A percentile compares a stretch with the other conserved stretches of the same genome.
phyloP scores from a whole-genome alignment of 2,888 invertebrate genomes.

The Nasonia oneida region DNA sequence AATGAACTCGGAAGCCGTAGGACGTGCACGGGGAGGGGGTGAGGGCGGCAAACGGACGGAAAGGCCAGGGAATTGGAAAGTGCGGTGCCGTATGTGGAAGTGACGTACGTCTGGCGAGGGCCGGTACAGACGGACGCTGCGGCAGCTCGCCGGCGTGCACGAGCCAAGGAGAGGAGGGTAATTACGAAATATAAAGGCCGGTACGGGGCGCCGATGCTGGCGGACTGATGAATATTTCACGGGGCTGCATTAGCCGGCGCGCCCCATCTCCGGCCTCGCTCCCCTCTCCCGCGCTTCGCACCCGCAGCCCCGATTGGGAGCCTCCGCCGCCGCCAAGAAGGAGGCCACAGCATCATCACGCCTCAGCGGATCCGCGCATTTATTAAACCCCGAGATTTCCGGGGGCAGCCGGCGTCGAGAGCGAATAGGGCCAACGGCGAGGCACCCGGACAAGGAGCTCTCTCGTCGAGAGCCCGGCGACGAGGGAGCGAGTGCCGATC shows the following conservation, averaged over 20 bases:
- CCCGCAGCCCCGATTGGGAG: no score
- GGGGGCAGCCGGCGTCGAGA: slow-evolving; percentile 27
- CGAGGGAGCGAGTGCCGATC: background rate
- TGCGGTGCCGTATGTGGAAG: slow-evolving; percentile 5
- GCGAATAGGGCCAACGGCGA: slow-evolving; percentile 66
- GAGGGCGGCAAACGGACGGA: background rate
- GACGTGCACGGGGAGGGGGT: background rate
- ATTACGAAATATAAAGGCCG: slow-evolving; percentile 78
- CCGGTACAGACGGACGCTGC: background rate
- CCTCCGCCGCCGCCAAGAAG: no score
- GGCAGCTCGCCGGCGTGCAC: background rate
- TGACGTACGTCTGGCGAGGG: background rate
- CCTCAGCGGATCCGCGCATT: no score
- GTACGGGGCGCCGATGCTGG: slow-evolving; percentile 43
- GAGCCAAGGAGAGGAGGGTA: slow-evolving; percentile 68
- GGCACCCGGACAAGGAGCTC: slow-evolving; percentile 60
- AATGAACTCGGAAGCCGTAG: background rate
- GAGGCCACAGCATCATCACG: no score
- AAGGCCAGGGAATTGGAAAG: background rate
- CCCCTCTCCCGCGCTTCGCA: background rate
- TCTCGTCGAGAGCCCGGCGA: background rate
- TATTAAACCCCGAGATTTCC: no score
- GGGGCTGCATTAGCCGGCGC: slow-evolving; percentile 75
- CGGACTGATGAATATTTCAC: slow-evolving; percentile 79
- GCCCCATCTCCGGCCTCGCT: background rate